These are phyloP conservation scores for Odobenus rosmarus DNA, from an alignment of 2,113 vertebrate species.

Conservation along the genomic window DNA sequence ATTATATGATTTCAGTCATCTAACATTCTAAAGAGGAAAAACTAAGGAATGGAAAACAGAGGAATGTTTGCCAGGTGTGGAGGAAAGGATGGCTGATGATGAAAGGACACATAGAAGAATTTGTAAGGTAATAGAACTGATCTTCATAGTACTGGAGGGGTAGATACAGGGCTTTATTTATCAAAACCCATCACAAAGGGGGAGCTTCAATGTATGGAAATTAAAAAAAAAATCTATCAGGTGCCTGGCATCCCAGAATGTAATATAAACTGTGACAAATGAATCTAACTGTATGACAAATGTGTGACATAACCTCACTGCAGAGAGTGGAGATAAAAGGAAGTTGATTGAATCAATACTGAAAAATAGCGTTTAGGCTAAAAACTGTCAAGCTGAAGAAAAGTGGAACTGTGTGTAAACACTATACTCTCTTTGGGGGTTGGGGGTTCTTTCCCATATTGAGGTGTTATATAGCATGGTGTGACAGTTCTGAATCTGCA, in stretches of 20 bases:
- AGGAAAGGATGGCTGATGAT: neutral
- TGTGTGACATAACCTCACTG: neutral
- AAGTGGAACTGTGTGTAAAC: neutral
- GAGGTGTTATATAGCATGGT: neutral
- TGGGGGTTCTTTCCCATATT: neutral
- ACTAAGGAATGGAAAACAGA: neutral
- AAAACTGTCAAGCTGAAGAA: neutral
- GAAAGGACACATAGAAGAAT: neutral
- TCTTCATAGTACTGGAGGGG: neutral
- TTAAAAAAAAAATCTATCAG: neutral
- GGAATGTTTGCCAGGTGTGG: neutral
- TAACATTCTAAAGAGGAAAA: neutral
- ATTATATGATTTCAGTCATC: neutral
- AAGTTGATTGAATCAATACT: neutral
- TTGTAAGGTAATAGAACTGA: neutral
- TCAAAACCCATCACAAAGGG: neutral
- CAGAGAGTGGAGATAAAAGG: neutral
- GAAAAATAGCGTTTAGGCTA: neutral
- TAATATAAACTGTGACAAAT: neutral
- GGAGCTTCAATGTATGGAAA: neutral
- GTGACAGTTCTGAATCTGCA: neutral
- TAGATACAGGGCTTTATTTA: neutral
- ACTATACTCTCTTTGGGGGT: neutral
- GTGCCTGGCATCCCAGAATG: neutral
- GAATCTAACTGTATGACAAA: neutral